Evolutionary conservation across 2,113 vertebrate species (phyloP).

Genomic region (Marcusenius ussheri): DNA sequence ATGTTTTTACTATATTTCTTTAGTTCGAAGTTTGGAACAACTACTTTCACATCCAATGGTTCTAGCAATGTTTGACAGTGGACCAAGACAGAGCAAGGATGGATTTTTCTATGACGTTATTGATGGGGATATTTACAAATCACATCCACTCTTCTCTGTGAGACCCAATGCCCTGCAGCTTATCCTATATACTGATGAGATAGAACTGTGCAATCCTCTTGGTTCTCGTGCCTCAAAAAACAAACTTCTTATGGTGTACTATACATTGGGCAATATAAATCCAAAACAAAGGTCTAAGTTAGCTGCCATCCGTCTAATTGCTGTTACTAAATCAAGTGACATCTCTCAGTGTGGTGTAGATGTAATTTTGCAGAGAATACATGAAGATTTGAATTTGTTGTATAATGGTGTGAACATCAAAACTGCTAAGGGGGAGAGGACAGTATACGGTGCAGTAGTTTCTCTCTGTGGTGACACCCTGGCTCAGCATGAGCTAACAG

Average conservation of each 20-base stretch:
- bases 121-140: too few species aligned
- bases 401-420: constrained; percentile 24
- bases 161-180: too few species aligned
- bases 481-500: constrained; percentile 22
- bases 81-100: too few species aligned
- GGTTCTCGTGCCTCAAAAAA: constrained; percentile 29
- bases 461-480: constrained; percentile 30
- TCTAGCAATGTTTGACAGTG: too few species aligned
- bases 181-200: not conserved
- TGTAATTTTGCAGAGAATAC: constrained; percentile 21
- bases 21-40: too few species aligned
- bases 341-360: constrained; percentile 22
- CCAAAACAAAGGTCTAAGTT: constrained; percentile 20
- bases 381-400: constrained; percentile 11
- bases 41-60: too few species aligned
- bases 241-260: constrained; percentile 30
- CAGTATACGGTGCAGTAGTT: constrained; percentile 25
- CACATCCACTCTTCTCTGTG: too few species aligned
- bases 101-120: too few species aligned
- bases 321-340: constrained; percentile 20
- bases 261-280: constrained; percentile 27
- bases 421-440: constrained; percentile 23
- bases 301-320: constrained; percentile 7
- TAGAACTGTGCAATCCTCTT: constrained; percentile 17
- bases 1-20: too few species aligned